Base-by-base conservation (phyloP, 2,888 invertebrate genomes). In the Cabera pusaria region DNA sequence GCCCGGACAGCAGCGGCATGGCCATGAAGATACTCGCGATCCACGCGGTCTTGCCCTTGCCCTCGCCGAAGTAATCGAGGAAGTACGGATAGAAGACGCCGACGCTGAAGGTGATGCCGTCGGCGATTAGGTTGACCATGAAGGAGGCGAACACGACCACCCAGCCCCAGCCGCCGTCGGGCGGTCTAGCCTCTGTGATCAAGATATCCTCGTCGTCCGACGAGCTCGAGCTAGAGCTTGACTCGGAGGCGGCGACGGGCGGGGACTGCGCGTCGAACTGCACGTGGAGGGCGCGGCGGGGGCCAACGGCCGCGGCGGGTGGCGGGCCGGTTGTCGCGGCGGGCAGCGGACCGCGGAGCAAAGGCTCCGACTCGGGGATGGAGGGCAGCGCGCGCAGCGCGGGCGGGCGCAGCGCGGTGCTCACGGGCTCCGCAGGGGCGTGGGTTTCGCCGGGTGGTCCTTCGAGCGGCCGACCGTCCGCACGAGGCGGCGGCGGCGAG, bases 91-190 rank as follows among this genome's bases (percentile, higher is more conserved):
- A 97, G 62, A 98, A 93, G 2, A 97, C 94, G 35, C 98, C 98
- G 76, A 97, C 97, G 49, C 96, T 96, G 83, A 97, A 97, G 0
- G 96, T 96, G 52, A 97, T 93, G 1, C 98, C 98, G 73, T 98
- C 98, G 20, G 96, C 96, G 59, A 98, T 96, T 47, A 97, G 90
- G 72, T 97, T 97, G 48, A 97, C 94, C 84, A 97, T 91, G 73
- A 98, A 97, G 0, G 96, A 94, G 10, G 96, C 96, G 44, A 94
- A 93, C 0, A 97, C 97, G 29, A 98, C 92, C 14, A 97, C 94
- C 97, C 97, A 98, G 2, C 97, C 97, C 94, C 95, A 97, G 6
- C 97, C 97, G 5, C 96, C 97, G 74, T 97, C 97, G 1, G 96
- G 96, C 0, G 95, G 93, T 8, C 93, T 84, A 0, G 93, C 92